Evolutionary conservation across 2,113 vertebrate genomes (phyloP).

Genomic region (Melanocharis versteri): DNA sequence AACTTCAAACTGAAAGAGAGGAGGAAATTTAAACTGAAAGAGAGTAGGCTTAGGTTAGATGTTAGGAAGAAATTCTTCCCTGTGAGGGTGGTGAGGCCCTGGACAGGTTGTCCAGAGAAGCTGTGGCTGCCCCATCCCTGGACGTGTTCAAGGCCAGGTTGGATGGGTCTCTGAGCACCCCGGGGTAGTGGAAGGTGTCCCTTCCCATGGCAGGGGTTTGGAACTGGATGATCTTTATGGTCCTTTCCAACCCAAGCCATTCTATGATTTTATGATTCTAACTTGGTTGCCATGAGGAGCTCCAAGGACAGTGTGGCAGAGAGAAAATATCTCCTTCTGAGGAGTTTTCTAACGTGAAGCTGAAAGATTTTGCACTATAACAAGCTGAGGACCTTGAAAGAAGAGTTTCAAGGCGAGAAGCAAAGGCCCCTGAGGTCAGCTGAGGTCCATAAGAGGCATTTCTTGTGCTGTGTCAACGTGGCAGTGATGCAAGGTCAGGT

Average conservation of each 20-base stretch:
- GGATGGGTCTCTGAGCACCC: accelerated
- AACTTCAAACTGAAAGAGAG: not conserved
- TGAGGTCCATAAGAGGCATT: not conserved
- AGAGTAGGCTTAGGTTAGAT: not conserved
- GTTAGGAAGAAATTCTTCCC: not conserved
- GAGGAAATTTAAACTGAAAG: not conserved
- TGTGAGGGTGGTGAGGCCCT: not conserved
- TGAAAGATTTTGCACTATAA: not conserved
- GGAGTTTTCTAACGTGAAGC: not conserved
- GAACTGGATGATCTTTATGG: not conserved
- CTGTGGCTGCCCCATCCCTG: not conserved
- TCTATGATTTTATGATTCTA: not conserved
- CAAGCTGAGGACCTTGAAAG: not conserved
- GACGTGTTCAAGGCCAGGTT: not conserved
- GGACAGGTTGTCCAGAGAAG: not conserved
- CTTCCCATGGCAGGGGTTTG: not conserved
- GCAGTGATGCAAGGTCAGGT: not conserved
- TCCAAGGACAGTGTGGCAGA: not conserved
- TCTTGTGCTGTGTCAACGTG: not conserved
- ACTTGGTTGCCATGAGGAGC: not conserved
- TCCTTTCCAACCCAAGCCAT: not conserved
- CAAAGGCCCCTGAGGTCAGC: not conserved
- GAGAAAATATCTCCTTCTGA: not conserved
- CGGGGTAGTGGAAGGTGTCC: not conserved
- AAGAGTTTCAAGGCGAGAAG: not conserved